These are phyloP conservation scores for Neotoxoptera formosana DNA, from an alignment of 1,140 invertebrate species.

Conservation along the genomic window DNA sequence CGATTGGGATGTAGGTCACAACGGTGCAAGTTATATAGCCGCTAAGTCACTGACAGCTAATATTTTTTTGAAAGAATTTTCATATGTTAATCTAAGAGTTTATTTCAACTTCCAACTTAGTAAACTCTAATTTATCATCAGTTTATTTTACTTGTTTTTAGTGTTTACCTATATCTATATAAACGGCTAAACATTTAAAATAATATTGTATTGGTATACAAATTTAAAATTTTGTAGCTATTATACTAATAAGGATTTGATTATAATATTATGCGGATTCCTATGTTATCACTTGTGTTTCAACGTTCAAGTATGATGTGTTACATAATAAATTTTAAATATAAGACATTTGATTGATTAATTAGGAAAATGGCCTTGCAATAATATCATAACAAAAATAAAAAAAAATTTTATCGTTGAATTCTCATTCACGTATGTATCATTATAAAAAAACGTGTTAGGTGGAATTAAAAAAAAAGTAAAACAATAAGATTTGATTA, in stretches of 20 bases:
- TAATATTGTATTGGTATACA: background rate
- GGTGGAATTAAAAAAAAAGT: background rate
- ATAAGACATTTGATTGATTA: background rate
- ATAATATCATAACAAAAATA: background rate
- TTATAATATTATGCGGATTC: background rate
- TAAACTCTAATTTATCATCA: no score
- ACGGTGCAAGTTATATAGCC: no score
- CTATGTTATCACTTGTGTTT: background rate
- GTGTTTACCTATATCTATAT: background rate
- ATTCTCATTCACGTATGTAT: background rate
- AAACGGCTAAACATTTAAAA: background rate
- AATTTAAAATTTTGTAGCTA: background rate
- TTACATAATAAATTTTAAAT: slow-evolving; percentile 6
- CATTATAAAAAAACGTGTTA: slow-evolving; percentile 1
- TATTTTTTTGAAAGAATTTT: no score
- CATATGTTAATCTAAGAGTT: no score
- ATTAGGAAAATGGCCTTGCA: background rate
- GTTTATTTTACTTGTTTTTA: no score
- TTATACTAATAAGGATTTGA: background rate
- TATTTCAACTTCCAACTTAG: no score
- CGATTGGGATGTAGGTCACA: no score
- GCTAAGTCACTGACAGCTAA: no score
- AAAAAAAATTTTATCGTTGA: background rate
- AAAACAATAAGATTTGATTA: background rate
- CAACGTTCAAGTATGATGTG: background rate